These are phyloP conservation scores for Torymus aiolomorphi DNA, from an alignment of 2,888 invertebrate genomes.

Conservation along the genomic window DNA sequence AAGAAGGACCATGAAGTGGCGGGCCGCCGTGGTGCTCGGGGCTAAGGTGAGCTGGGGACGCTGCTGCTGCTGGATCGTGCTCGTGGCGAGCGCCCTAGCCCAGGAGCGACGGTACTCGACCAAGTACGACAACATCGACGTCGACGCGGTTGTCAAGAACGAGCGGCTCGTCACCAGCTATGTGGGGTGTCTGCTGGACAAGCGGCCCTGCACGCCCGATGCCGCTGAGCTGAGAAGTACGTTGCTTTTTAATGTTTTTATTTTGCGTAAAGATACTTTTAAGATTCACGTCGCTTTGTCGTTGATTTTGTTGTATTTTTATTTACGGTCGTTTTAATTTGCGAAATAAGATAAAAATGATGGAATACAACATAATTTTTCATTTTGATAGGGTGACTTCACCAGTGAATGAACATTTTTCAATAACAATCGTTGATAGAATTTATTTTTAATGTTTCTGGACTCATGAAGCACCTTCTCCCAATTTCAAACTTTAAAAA, in stretches of 20 bases:
- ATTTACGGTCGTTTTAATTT: too few relatives aligned
- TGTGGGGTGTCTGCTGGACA: conserved; percentile 81
- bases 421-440: too few relatives aligned
- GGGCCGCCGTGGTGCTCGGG: not conserved
- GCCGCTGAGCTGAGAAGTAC: conserved; percentile 84
- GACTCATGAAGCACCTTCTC: too few relatives aligned
- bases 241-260: conserved; percentile 62
- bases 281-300: too few relatives aligned
- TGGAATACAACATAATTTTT: too few relatives aligned
- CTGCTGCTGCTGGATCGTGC: not conserved
- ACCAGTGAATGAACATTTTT: too few relatives aligned
- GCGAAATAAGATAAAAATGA: too few relatives aligned
- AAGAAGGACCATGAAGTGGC: not conserved
- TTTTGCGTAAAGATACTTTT: too few relatives aligned
- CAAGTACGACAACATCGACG: conserved; percentile 83
- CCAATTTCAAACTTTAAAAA: too few relatives aligned
- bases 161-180: conserved; percentile 82
- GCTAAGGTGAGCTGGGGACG: not conserved
- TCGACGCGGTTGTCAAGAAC: conserved; percentile 82
- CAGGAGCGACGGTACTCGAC: conserved; percentile 77
- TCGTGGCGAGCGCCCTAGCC: conserved; percentile 41
- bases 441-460: too few relatives aligned
- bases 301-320: not conserved
- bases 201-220: conserved; percentile 83
- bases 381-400: too few relatives aligned